Conservation (phyloP, 2,797 vertebrate genomes). For the Simalia tracyae region DNA sequence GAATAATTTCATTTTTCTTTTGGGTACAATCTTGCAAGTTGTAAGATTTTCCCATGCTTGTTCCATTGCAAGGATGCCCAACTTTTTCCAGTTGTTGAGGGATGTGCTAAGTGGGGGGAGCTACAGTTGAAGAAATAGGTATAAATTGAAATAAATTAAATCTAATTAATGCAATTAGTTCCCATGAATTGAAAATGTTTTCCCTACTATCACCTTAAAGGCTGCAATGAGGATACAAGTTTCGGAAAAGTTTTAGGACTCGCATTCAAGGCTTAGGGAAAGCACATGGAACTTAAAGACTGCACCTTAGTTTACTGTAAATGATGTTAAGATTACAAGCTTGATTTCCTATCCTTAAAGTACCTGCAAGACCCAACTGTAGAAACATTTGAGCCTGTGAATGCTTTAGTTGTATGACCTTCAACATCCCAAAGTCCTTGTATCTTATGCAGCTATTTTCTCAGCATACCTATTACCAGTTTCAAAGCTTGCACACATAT, state of each 20-base stretch:
- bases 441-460: rapidly evolving
- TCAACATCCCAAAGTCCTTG: not conserved
- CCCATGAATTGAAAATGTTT: not conserved
- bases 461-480: conserved; percentile 9
- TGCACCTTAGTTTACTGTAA: conserved; percentile 16
- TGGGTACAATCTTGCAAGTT: not conserved
- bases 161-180: not conserved
- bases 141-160: not conserved
- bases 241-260: not conserved
- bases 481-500: not conserved
- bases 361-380: not conserved
- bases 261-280: not conserved
- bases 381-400: conserved; percentile 13
- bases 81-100: not conserved
- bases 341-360: not conserved
- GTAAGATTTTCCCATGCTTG: not conserved
- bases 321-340: not conserved
- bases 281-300: not conserved
- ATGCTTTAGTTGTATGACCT: conserved; percentile 26
- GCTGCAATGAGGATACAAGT: not conserved
- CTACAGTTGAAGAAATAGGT: not conserved
- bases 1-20: not conserved
- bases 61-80: not conserved
- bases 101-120: not conserved
- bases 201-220: not conserved